Base-by-base conservation (phyloP, 2,797 vertebrate species). In the Falco naumanni region DNA sequence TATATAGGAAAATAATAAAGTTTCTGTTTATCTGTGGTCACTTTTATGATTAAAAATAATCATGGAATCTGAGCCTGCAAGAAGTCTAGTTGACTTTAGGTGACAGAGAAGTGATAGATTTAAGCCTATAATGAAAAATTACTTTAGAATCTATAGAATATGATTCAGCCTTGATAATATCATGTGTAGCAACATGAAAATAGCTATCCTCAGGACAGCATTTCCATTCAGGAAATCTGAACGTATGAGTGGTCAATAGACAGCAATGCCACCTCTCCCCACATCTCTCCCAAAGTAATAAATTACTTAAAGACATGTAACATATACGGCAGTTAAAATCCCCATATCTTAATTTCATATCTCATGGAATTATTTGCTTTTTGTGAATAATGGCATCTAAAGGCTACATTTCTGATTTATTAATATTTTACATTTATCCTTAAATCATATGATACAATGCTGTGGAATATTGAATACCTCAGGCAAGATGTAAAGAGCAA, bases 221-320 rank as follows among this genome's bases (percentile, higher is more conserved):
- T 39, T 64, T 90, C 9, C 21, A 37, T 56, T 89, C 37, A 84
- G 48, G 37, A 86, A 34, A 56, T 86, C 12, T 11, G 1, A 86
- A 50, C 33, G 24, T 12, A 21, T 54, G n/a, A 61, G 11, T 21
- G 14, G 24, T 21, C 65, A 50, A 39, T 16, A 74, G 29, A 47
- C 1, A 45, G 24, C 9, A 84, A 77, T 2, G 0, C 1, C n/a
- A 78, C 19, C 20, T 69, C 9, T 3, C 5, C 2, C 1, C 6
- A 12, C 19, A 50, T 13, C 14, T 39, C 51, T 75, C 24, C 25
- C 74, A n/a, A 66, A 69, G 31, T 41, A 5, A 48, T 28, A 11
- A 19, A 25, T 78, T 80, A 39, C 51, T 51, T 87, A 63, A 71
- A 79, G 28, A 68, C 41, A 24, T 0, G 0, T 29, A 79, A 82